Evolutionary conservation across 2,888 invertebrate genomes (phyloP).

Genomic region (Spicauda simplicius): DNA sequence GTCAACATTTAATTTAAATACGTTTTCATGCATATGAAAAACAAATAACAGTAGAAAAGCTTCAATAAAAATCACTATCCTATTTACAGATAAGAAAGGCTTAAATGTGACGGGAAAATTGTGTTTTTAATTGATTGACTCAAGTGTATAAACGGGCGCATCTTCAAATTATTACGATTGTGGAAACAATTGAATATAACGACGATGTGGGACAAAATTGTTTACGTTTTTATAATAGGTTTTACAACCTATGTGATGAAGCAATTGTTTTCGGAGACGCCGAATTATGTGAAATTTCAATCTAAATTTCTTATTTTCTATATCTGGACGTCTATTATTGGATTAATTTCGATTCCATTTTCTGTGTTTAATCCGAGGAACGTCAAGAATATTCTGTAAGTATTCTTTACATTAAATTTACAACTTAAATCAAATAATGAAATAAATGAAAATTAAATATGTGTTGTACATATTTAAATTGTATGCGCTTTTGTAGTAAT

Average conservation of each 20-base stretch:
- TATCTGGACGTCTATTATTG: constrained; percentile 71
- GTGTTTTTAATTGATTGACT: constrained; percentile 2
- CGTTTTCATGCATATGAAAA: not conserved
- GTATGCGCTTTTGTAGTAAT: no score
- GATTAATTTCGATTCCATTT: constrained; percentile 74
- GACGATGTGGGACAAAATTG: constrained; percentile 75
- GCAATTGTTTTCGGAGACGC: constrained; percentile 78
- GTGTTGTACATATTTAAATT: no score
- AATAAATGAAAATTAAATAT: no score
- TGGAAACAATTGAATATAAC: not conserved
- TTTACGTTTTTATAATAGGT: constrained; percentile 67
- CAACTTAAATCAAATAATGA: no score
- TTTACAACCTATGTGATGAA: constrained; percentile 73
- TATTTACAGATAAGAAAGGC: not conserved
- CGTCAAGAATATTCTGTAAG: constrained; percentile 83
- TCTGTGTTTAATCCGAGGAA: constrained; percentile 81
- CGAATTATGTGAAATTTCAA: constrained; percentile 80
- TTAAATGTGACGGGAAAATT: not conserved
- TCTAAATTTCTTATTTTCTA: constrained; percentile 80
- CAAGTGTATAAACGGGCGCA: constrained; percentile 1
- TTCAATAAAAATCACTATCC: not conserved
- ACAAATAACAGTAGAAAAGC: not conserved
- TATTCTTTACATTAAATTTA: constrained; percentile 47
- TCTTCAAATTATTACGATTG: constrained; percentile 10
- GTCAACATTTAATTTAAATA: not conserved